These are phyloP conservation scores for Stegodyphus mimosarum DNA, from an alignment of 1,140 invertebrate genomes.

Conservation along the genomic window DNA sequence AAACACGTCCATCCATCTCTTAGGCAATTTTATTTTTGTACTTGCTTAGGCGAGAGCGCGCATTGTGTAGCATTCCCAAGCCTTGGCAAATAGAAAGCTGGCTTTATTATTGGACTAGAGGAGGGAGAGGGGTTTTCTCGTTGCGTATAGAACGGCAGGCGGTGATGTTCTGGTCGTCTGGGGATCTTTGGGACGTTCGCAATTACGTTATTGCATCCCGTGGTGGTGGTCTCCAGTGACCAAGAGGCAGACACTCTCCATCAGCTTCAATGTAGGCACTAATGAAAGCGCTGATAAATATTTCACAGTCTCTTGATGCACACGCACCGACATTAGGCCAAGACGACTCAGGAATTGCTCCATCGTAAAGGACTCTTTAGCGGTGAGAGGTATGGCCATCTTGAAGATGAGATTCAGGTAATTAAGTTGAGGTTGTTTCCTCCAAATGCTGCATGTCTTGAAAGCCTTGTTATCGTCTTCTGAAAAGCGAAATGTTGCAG, in stretches of 20 bases:
- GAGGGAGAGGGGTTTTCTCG: neutral
- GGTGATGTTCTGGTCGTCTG: neutral
- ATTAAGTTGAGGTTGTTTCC: no score
- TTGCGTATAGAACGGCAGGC: neutral
- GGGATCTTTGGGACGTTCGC: neutral
- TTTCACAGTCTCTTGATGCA: neutral
- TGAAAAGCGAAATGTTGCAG: no score
- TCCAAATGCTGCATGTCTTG: no score
- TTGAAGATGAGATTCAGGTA: no score
- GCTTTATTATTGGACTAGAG: neutral
- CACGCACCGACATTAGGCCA: no score
- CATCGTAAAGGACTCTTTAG: no score
- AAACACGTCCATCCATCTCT: neutral
- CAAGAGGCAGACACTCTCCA: neutral
- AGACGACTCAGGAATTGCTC: no score
- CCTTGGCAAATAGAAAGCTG: neutral
- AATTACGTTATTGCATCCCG: neutral
- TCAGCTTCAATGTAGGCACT: neutral
- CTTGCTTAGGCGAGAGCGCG: neutral
- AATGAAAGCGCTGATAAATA: constrained; percentile 1
- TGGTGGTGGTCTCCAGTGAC: neutral
- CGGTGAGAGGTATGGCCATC: no score
- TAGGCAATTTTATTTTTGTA: neutral
- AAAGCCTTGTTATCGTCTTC: no score
- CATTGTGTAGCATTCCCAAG: neutral